Evolutionary conservation across 2,888 invertebrate genomes (phyloP).

Genomic region (Aradus depressus): DNA sequence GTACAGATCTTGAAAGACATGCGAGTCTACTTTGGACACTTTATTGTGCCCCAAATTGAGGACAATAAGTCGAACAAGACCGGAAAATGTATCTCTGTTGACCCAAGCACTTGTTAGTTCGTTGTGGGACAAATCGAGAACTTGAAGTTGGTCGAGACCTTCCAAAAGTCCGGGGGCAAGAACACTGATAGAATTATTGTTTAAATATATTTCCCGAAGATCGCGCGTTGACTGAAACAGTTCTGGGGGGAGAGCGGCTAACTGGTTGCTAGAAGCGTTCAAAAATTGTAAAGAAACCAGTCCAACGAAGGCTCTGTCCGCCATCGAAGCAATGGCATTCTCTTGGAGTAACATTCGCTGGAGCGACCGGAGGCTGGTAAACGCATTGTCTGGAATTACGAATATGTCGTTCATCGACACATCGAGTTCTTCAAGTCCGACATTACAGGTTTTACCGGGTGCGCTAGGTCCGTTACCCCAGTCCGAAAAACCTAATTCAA

Average conservation of each 20-base stretch:
- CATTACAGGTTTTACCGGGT: constrained; percentile 55
- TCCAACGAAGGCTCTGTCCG: constrained; percentile 67
- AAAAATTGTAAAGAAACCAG: constrained; percentile 66
- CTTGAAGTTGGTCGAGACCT: constrained; percentile 68
- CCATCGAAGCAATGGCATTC: constrained; percentile 70
- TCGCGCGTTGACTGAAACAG: constrained; percentile 72
- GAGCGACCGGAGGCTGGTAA: constrained; percentile 63
- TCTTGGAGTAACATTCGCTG: constrained; percentile 69
- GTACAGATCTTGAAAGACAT: constrained; percentile 75
- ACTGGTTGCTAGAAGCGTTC: constrained; percentile 75
- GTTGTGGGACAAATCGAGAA: constrained; percentile 73
- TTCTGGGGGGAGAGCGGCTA: constrained; percentile 69
- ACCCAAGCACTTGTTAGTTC: constrained; percentile 73
- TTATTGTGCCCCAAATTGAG: constrained; percentile 76
- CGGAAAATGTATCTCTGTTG: constrained; percentile 73
- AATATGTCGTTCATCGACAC: constrained; percentile 70
- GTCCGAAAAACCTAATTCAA: constrained; percentile 65
- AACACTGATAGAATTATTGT: constrained; percentile 73
- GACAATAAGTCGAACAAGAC: constrained; percentile 71
- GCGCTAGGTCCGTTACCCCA: constrained; percentile 56
- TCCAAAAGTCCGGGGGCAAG: constrained; percentile 74
- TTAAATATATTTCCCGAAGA: constrained; percentile 68
- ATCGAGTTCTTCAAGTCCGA: constrained; percentile 52
- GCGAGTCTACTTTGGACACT: constrained; percentile 66
- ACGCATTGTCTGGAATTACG: constrained; percentile 57